Base-by-base conservation (phyloP, 2,888 invertebrate species). In the Leptinotarsa juncta region DNA sequence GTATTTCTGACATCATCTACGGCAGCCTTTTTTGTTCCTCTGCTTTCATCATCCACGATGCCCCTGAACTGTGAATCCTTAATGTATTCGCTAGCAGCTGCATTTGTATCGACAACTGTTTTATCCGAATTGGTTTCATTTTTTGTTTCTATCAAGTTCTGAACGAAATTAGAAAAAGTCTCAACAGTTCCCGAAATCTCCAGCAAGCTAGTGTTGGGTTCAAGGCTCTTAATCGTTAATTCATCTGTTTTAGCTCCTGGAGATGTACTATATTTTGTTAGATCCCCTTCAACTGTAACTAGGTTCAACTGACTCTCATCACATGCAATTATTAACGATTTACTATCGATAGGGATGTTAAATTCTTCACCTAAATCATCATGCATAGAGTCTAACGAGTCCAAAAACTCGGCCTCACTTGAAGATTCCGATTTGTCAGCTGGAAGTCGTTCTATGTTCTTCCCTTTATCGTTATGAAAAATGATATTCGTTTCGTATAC, bases 351-450 rank as follows among this genome's bases (percentile, higher is more conserved):
- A 71, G 60, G 67, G 68, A 72, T 72, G 72, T 79, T 75, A 75
- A 71, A 70, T 75, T 74, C 74, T 71, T 73, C 77, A 74, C 73
- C 75, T 67, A 79, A 70, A 76, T 78, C 76, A 76, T 80, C 85
- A 84, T 85, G 84, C 84, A 83, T 77, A 70, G 80, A 74, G 74
- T 84, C 84, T 80, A 83, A 77, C 62, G 84, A 82, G 81, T 87
- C 86, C 79, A 83, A 80, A 85, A 87, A 87, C 77, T 87, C 87
- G 51, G 79, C 83, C 83, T 86, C 87, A 84, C 87, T 87, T 80
- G 86, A 85, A 69, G 85, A 82, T 23, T 82, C 82, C 12, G 83
- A 80, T 74, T 81, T 75, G 26, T 81, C 81, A 67, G 79, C 71
- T 23, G 73, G 57, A 16, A 81, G 74, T 55, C 80, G 77, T 18